A percentile compares a stretch with the other conserved stretches of the same genome.
Conservation (phyloP, 2,888 invertebrate species). For the Acanthosepion lycidas region DNA sequence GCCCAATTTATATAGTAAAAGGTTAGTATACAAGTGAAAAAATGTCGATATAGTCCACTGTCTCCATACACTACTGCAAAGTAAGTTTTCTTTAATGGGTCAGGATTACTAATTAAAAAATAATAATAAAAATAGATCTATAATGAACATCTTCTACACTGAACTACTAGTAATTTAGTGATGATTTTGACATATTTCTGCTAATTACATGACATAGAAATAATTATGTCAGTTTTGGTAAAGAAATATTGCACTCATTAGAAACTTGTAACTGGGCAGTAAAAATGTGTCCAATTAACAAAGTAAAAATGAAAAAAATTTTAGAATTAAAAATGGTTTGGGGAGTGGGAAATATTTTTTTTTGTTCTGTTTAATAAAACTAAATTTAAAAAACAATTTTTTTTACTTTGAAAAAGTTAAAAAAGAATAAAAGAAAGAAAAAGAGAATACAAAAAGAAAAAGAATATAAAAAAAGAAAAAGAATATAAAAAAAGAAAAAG, state of each 20-base stretch:
- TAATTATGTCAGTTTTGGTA: background rate
- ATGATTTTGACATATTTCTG: background rate
- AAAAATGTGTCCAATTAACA: background rate
- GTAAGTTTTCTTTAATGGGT: background rate
- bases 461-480: too few relatives aligned
- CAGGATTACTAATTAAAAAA: background rate
- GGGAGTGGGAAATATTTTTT: background rate
- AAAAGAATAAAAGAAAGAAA: too few relatives aligned
- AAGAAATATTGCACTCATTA: conserved; percentile 22
- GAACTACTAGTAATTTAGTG: background rate
- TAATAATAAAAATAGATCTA: background rate
- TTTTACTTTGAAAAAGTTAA: background rate
- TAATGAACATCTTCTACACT: background rate
- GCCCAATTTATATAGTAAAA: conserved; percentile 21
- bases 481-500: background rate
- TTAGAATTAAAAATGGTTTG: background rate
- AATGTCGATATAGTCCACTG: conserved; percentile 33
- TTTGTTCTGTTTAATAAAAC: conserved; percentile 8
- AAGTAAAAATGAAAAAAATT: background rate
- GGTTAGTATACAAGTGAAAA: conserved; percentile 33
- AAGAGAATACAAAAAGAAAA: too few relatives aligned
- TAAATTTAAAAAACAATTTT: background rate
- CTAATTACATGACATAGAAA: background rate
- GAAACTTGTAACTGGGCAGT: background rate
- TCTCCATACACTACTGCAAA: conserved; percentile 2